Conservation (phyloP, 2,888 invertebrate species). For the Phrixothrix hirtus region DNA sequence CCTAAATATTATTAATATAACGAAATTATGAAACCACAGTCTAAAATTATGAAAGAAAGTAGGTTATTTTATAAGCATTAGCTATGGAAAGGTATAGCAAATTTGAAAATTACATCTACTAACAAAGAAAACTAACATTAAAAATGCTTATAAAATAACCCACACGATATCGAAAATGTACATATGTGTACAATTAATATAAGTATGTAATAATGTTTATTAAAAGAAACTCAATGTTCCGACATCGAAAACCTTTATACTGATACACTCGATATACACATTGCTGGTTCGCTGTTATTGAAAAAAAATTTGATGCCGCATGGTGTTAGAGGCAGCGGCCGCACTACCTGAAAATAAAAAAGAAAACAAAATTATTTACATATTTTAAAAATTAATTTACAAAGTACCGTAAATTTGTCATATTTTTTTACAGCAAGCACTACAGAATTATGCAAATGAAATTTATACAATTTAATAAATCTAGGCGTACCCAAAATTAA, state of each 20-base stretch:
- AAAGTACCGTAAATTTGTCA: too few relatives aligned
- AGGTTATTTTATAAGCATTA: slow-evolving; percentile 43
- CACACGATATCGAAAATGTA: slow-evolving; percentile 37
- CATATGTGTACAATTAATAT: too few relatives aligned
- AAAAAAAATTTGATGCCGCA: slow-evolving; percentile 54
- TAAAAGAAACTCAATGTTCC: slow-evolving; percentile 43
- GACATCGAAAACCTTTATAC: slow-evolving; percentile 42
- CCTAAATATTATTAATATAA: slow-evolving; percentile 48
- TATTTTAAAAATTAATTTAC: too few relatives aligned
- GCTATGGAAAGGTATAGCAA: slow-evolving; percentile 22
- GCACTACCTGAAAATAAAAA: slow-evolving; percentile 55
- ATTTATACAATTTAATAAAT: too few relatives aligned
- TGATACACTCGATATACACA: slow-evolving; percentile 55
- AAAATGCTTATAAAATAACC: slow-evolving; percentile 46
- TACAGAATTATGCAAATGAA: too few relatives aligned
- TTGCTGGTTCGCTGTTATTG: slow-evolving; percentile 56
- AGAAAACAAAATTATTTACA: too few relatives aligned
- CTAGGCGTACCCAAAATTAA: too few relatives aligned
- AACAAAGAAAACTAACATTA: slow-evolving; percentile 23
- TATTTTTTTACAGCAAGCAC: too few relatives aligned
- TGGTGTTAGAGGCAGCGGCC: slow-evolving; percentile 54
- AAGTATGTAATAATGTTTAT: slow-evolving; percentile 37
- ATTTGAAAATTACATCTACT: slow-evolving; percentile 23
- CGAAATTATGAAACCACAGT: slow-evolving; percentile 50
- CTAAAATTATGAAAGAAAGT: slow-evolving; percentile 41